These are phyloP conservation scores for Lochmaea capreae DNA, from an alignment of 2,888 invertebrate genomes.

Conservation along the genomic window DNA sequence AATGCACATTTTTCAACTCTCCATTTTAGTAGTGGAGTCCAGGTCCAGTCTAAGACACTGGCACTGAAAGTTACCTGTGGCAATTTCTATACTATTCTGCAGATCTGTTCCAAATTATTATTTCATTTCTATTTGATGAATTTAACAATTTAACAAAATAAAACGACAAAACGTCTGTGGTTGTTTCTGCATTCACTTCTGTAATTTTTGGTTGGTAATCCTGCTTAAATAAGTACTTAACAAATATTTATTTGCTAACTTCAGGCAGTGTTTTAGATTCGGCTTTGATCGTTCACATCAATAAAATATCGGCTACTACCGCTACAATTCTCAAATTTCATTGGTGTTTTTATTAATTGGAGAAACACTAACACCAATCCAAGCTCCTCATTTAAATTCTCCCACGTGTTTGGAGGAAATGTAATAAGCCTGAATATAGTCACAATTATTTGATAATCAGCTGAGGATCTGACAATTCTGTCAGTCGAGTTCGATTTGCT, in stretches of 20 bases:
- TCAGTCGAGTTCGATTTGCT: conserved; percentile 48
- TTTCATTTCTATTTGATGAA: no score
- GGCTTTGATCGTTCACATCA: conserved; percentile 26
- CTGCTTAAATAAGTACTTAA: background rate
- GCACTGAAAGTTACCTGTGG: no score
- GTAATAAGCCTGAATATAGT: conserved; percentile 48
- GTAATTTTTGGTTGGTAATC: conserved; percentile 9
- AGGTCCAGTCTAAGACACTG: no score
- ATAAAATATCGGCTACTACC: conserved; percentile 32
- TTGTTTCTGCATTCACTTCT: background rate
- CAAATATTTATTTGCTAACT: conserved; percentile 40
- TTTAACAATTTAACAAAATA: no score
- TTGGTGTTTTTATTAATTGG: conserved; percentile 38
- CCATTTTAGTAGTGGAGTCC: no score
- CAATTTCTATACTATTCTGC: no score
- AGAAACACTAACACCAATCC: conserved; percentile 40
- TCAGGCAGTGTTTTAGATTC: conserved; percentile 34
- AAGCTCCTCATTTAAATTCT: conserved; percentile 10
- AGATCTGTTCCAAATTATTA: no score
- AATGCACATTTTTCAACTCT: no score
- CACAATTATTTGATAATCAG: conserved; percentile 49
- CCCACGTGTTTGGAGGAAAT: conserved; percentile 47
- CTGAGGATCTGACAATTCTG: conserved; percentile 54
- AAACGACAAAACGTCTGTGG: background rate
- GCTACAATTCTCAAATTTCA: conserved; percentile 21